phyloP scores from a whole-genome alignment of 2,888 invertebrate species.

The Leptopilina myrica region DNA sequence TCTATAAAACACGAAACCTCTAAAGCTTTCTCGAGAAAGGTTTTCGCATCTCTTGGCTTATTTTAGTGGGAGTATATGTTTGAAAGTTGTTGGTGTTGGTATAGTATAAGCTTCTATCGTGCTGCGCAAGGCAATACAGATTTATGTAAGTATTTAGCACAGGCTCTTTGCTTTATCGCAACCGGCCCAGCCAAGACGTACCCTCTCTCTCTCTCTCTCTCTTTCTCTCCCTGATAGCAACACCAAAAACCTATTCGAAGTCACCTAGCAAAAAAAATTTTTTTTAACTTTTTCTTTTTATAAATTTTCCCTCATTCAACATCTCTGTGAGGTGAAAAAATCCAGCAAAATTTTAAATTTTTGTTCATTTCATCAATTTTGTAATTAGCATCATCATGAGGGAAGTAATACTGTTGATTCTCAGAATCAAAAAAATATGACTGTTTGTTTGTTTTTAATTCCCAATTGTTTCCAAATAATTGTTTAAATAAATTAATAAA shows the following conservation, averaged over 20 bases:
- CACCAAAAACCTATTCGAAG: constrained; percentile 15
- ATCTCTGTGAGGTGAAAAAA: not conserved
- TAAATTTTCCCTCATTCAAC: not conserved
- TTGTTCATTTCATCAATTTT: too few species aligned
- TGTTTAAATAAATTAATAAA: too few species aligned
- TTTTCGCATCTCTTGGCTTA: constrained; percentile 44
- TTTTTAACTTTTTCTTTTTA: not conserved
- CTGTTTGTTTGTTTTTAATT: too few species aligned
- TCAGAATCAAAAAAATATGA: too few species aligned
- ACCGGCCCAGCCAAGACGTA: constrained; percentile 73
- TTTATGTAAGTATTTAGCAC: constrained; percentile 77
- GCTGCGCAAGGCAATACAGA: constrained; percentile 76
- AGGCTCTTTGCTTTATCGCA: constrained; percentile 76
- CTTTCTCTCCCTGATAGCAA: constrained; percentile 23
- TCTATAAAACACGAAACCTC: constrained; percentile 27
- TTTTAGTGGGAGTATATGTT: constrained; percentile 49
- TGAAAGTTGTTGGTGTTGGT: constrained; percentile 54
- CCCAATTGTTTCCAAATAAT: too few species aligned
- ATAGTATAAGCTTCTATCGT: constrained; percentile 71
- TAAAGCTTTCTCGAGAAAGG: constrained; percentile 36
- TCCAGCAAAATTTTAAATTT: too few species aligned
- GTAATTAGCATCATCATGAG: too few species aligned
- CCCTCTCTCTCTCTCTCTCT: constrained; percentile 32
- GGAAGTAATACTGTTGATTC: too few species aligned
- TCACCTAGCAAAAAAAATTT: not conserved